phyloP scores from a whole-genome alignment of 1,140 invertebrate species.

The Pseudomyrmex concolor region DNA sequence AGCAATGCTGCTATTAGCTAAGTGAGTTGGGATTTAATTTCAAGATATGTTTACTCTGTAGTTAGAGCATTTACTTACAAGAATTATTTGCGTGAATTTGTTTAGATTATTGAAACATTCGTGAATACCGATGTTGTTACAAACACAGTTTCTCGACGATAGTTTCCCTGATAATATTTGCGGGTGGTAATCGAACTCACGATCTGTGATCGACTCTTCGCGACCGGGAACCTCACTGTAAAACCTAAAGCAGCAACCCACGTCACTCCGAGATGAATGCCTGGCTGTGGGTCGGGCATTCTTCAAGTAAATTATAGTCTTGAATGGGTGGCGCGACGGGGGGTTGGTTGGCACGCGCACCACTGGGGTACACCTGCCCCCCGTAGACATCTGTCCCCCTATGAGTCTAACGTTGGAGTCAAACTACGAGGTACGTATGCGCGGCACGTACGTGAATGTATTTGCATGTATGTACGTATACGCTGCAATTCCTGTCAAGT shows the following conservation, averaged over 20 bases:
- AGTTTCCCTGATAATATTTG: background rate
- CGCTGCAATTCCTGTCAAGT: conserved; percentile 50
- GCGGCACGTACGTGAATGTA: conserved; percentile 43
- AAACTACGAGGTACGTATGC: conserved; percentile 75
- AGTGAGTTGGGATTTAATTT: background rate
- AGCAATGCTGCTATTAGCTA: background rate
- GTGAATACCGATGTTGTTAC: background rate
- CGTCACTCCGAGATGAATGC: conserved; percentile 77
- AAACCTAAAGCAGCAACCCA: conserved; percentile 69
- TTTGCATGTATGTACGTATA: conserved; percentile 8
- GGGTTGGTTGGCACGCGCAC: conserved; percentile 85
- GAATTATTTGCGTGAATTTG: background rate
- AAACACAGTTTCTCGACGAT: conserved; percentile 1
- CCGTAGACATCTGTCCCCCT: conserved; percentile 83
- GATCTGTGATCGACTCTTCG: conserved; percentile 67
- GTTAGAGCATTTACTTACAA: background rate
- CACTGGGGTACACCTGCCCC: conserved; percentile 83
- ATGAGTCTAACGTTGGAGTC: conserved; percentile 76
- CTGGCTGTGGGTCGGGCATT: conserved; percentile 78
- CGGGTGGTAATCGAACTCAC: conserved; percentile 45
- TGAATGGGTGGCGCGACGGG: conserved; percentile 83
- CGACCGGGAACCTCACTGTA: conserved; percentile 56
- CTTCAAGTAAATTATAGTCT: conserved; percentile 86
- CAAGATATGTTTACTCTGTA: background rate
- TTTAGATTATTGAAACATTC: too few species aligned